Conservation (phyloP, 2,113 vertebrate species). For the Bungarus multicinctus region DNA sequence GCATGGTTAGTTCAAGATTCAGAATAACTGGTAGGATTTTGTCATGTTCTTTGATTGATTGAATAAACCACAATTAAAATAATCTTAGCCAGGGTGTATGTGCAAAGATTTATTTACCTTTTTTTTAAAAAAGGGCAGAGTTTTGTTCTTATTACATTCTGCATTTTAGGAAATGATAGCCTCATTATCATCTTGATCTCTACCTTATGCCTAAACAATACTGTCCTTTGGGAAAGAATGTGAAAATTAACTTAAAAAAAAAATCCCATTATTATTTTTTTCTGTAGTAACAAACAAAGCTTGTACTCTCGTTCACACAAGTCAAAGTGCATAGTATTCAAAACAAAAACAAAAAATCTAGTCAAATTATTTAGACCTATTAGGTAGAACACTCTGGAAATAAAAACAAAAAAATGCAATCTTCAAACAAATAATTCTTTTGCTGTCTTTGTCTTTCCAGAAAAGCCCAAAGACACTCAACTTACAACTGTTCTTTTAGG, state of each 20-base stretch:
- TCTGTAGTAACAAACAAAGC: not conserved
- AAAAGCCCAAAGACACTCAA: not conserved
- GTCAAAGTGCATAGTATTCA: not conserved
- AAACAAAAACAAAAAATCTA: not conserved
- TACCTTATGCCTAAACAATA: constrained; percentile 1
- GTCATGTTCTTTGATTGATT: not conserved
- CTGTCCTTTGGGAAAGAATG: not conserved
- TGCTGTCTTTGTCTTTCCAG: not conserved
- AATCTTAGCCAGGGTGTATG: not conserved
- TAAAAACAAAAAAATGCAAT: not conserved
- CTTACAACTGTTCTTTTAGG: too few relatives aligned
- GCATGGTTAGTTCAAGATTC: not conserved
- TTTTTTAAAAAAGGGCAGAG: not conserved
- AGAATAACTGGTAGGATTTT: not conserved
- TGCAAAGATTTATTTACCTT: too few relatives aligned
- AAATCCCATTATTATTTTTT: not conserved
- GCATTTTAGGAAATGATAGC: constrained; percentile 6
- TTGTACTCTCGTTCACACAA: not conserved
- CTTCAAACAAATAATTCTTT: not conserved
- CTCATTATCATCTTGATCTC: constrained; percentile 28
- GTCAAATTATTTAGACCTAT: not conserved
- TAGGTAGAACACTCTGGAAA: not conserved
- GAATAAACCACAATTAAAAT: not conserved
- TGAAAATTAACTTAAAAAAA: not conserved
- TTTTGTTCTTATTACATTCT: constrained; percentile 22